These are phyloP conservation scores for Crypturellus tataupa DNA, from an alignment of 2,797 vertebrate genomes.

Conservation along the genomic window DNA sequence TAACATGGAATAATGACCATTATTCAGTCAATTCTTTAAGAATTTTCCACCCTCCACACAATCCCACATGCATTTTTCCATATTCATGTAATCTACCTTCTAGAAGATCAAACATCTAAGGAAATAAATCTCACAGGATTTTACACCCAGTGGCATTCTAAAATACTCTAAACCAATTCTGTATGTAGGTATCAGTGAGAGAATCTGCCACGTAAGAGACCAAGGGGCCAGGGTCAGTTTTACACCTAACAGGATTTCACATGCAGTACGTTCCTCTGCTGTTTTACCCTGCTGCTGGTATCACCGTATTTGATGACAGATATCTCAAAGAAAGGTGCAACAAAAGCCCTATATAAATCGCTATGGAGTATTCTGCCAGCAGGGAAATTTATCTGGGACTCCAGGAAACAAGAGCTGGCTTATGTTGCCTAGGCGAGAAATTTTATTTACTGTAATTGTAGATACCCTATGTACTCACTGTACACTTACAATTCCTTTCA, in stretches of 20 bases:
- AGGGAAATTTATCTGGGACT: neutral
- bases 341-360: neutral
- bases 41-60: neutral
- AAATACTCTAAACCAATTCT: neutral
- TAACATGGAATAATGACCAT: constrained; percentile 8
- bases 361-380: neutral
- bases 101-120: neutral
- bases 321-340: constrained; percentile 4
- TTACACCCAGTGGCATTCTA: rapidly evolving
- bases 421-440: neutral
- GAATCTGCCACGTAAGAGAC: neutral
- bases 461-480: neutral
- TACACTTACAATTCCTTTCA: neutral
- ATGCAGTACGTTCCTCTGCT: rapidly evolving
- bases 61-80: neutral
- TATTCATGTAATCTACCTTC: neutral
- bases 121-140: neutral
- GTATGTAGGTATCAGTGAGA: neutral
- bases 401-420: neutral
- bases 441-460: neutral
- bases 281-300: neutral
- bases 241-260: neutral
- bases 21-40: neutral
- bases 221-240: neutral
- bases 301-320: neutral